These are phyloP conservation scores for Camelus bactrianus DNA, from an alignment of 2,113 vertebrate genomes.

Conservation along the genomic window DNA sequence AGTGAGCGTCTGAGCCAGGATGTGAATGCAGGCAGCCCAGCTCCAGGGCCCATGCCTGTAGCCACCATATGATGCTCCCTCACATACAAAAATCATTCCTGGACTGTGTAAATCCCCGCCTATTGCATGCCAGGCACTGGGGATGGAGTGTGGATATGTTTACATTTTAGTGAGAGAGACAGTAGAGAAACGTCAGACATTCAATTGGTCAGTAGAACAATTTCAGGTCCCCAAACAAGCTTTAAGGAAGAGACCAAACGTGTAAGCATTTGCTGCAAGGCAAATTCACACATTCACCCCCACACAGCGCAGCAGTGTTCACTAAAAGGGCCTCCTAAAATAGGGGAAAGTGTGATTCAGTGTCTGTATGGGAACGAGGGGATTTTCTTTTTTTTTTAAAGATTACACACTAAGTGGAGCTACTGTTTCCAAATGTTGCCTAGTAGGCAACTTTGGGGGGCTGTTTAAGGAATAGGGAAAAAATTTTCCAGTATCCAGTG, in stretches of 20 bases:
- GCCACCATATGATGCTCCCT: background rate
- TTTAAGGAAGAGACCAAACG: background rate
- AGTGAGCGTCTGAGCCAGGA: background rate
- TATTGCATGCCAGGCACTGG: background rate
- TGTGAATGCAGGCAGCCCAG: background rate
- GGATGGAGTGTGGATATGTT: background rate
- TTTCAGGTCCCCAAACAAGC: background rate
- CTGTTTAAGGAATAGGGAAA: background rate
- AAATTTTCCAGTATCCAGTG: background rate
- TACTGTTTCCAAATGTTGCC: background rate
- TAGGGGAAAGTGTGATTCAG: background rate
- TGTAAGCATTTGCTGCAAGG: background rate
- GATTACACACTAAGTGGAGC: background rate
- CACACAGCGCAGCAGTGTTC: fast-evolving
- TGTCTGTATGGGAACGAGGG: background rate
- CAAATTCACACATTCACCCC: background rate
- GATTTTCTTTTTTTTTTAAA: background rate
- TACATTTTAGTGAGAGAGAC: background rate
- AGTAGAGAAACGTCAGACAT: fast-evolving
- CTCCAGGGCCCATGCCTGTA: background rate
- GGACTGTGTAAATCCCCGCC: background rate
- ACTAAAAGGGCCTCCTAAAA: background rate
- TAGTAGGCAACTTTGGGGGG: background rate
- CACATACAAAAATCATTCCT: background rate
- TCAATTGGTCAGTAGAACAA: background rate